Percentiles rank a stretch among this genome's conserved stretches.
Evolutionary conservation across 2,888 invertebrate species (phyloP).

Genomic region (Rhorus exstirpatorius): DNA sequence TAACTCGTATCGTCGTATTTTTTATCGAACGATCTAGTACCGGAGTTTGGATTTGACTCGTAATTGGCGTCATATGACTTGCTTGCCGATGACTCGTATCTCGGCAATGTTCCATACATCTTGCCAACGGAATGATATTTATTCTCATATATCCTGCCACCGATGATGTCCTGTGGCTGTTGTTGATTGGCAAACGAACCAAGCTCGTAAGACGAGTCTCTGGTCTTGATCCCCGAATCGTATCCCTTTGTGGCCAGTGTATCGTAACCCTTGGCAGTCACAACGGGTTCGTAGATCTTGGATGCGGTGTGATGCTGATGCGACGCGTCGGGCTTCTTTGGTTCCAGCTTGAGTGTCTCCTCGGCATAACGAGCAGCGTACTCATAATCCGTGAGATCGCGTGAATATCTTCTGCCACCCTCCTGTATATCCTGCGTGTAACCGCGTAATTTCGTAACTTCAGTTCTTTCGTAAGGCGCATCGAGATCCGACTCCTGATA

Average conservation of each 20-base stretch:
- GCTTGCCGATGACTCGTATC: slow-evolving; percentile 77
- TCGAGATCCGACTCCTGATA: slow-evolving; percentile 85
- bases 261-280: slow-evolving; percentile 82
- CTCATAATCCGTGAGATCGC: slow-evolving; percentile 83
- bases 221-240: slow-evolving; percentile 84
- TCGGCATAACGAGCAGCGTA: slow-evolving; percentile 83
- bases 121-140: slow-evolving; percentile 82
- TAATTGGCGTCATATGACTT: slow-evolving; percentile 75
- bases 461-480: slow-evolving; percentile 81
- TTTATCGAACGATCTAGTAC: slow-evolving; percentile 68
- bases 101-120: slow-evolving; percentile 84
- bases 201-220: slow-evolving; percentile 83
- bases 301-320: slow-evolving; percentile 74
- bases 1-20: slow-evolving; percentile 76
- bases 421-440: slow-evolving; percentile 78
- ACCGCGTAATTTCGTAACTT: slow-evolving; percentile 77
- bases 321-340: slow-evolving; percentile 79
- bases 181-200: slow-evolving; percentile 77
- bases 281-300: slow-evolving; percentile 80
- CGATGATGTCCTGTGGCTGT: slow-evolving; percentile 70
- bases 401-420: slow-evolving; percentile 80
- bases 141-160: slow-evolving; percentile 75
- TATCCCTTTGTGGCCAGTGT: slow-evolving; percentile 74
- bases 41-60: slow-evolving; percentile 67
- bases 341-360: slow-evolving; percentile 83